A percentile compares a stretch with the other conserved stretches of the same genome.
phyloP scores from a whole-genome alignment of 2,113 vertebrate genomes.

The Lasiurus borealis region DNA sequence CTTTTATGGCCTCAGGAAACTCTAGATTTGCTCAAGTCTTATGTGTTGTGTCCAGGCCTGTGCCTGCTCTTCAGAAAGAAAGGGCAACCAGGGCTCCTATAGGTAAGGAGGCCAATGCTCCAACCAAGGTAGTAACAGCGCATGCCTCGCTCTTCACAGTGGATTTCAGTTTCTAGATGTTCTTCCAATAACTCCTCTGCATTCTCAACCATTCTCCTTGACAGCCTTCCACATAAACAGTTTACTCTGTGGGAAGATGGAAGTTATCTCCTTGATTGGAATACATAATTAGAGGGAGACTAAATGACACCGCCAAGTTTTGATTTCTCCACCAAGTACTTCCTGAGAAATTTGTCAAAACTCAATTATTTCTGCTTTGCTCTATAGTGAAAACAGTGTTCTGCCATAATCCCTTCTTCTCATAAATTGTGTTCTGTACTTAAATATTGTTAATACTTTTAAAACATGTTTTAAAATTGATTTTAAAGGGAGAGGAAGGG shows the following conservation, averaged over 20 bases:
- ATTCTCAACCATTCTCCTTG: conserved; percentile 10
- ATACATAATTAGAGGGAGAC: conserved; percentile 86
- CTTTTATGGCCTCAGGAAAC: background rate
- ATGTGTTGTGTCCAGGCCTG: background rate
- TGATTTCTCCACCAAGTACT: conserved; percentile 79
- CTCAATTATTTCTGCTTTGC: conserved; percentile 84
- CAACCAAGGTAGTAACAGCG: background rate
- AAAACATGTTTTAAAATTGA: background rate
- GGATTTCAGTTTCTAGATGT: background rate
- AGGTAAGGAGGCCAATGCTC: conserved; percentile 14
- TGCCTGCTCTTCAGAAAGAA: background rate
- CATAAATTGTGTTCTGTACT: conserved; percentile 84
- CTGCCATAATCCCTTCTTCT: conserved; percentile 81
- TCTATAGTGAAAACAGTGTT: conserved; percentile 85
- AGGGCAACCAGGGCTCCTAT: background rate
- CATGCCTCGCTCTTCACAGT: conserved; percentile 19
- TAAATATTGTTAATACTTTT: conserved; percentile 81
- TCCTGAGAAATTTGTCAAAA: conserved; percentile 86
- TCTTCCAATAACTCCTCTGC: conserved; percentile 53
- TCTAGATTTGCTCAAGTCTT: background rate
- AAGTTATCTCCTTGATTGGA: conserved; percentile 83
- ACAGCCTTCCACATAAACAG: conserved; percentile 65
- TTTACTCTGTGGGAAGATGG: conserved; percentile 79
- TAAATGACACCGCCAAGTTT: conserved; percentile 81
- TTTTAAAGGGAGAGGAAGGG: too few relatives aligned